phyloP scores from a whole-genome alignment of 2,888 invertebrate genomes.

The Lissocephala sabroskyi region DNA sequence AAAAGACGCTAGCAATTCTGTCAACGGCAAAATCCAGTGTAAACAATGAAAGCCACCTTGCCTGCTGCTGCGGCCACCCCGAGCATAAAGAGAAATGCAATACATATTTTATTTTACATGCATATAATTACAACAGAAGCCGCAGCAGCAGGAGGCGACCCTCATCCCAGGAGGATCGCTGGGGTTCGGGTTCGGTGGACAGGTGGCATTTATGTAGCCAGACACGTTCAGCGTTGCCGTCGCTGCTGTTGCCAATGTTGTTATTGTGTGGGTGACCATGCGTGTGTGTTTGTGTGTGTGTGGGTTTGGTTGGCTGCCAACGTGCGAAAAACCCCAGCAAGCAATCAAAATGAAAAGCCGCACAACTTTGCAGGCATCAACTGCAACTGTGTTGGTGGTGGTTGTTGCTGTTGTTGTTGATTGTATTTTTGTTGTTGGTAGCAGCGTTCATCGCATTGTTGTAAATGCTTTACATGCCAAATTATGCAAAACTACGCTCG shows the following conservation, averaged over 20 bases:
- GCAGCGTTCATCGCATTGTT: slow-evolving; percentile 28
- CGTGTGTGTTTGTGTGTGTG: too few species aligned
- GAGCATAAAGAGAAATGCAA: neutral
- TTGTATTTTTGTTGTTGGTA: slow-evolving; percentile 10
- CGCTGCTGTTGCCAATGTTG: too few species aligned
- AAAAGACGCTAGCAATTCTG: neutral
- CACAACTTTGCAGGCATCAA: slow-evolving; percentile 42
- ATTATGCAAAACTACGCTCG: slow-evolving; percentile 58
- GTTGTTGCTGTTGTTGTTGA: neutral
- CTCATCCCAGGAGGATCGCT: neutral
- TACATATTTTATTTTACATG: neutral
- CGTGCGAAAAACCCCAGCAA: too few species aligned
- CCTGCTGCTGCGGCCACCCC: neutral
- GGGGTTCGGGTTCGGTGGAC: too few species aligned
- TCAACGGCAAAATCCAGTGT: neutral
- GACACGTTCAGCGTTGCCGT: neutral
- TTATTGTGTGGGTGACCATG: too few species aligned
- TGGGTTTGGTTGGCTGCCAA: too few species aligned
- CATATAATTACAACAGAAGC: neutral
- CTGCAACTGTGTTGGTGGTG: slow-evolving; percentile 25
- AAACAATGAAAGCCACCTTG: neutral
- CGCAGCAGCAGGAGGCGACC: neutral
- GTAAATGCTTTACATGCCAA: slow-evolving; percentile 64
- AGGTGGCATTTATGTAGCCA: too few species aligned
- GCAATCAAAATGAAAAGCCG: slow-evolving; percentile 60